Evolutionary conservation across 2,113 vertebrate genomes (phyloP), one percentile per base, ranked within the genome.

Genomic region (Atractosteus spatula): DNA sequence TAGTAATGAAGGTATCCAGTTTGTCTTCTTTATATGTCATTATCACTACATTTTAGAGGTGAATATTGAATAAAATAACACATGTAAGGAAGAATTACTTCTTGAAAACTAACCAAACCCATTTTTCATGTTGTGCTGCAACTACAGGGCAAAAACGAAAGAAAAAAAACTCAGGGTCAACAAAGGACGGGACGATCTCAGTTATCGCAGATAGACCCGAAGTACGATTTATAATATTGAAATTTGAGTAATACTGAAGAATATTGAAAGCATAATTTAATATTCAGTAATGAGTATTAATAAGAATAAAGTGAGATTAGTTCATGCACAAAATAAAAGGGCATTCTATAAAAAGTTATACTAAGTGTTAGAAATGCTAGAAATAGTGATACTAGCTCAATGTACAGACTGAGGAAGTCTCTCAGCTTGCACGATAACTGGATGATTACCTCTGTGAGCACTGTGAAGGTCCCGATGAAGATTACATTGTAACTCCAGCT

Each of bases 61-160:
- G 86, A 85, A 86, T 86, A 87, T 29, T 89, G 85, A 81, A 77
- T 73, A 68, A n/a, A 66, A 7, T 89, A 84, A 89, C 84, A 85
- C 85, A 89, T 87, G 70, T 80, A 47, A 79, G 81, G 69, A 68
- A 42, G 73, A 12, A 55, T 68, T 41, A 73, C 77, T 82, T 75
- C 45, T 29, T 29, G 69, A 73, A 74, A 74, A 65, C 71, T 8
- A 51, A 51, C 47, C 47, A 51, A 10, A 29, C 29, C 10, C 47
- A 51, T 51, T 51, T 2, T 29, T 29, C 29, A 29, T 51, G 47
- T 51, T 51, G 10, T 7, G 13, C 69, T 59, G 71, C 59, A 43
- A 12, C 43, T 8, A 64, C 8, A 73, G 79, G 79, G 75, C 73
- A 82, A 78, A 82, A 79, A 66, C 76, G 0, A 51, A 73, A 0